phyloP scores from a whole-genome alignment of 2,113 vertebrate species.

The Phainopepla nitens region DNA sequence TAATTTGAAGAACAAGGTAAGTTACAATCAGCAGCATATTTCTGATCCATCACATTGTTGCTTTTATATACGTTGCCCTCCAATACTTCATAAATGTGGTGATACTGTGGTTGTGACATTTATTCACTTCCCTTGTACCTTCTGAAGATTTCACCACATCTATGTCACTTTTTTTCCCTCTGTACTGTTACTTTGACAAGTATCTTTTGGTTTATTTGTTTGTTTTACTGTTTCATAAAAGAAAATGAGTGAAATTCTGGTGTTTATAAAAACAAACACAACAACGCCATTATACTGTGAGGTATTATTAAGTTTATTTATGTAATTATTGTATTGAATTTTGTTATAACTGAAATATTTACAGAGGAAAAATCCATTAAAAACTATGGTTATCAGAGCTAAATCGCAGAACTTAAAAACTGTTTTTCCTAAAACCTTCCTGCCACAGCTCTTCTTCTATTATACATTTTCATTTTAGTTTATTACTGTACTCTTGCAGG shows the following conservation, averaged over 20 bases:
- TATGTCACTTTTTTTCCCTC: background rate
- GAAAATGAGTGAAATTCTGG: background rate
- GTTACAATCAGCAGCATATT: background rate
- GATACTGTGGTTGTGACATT: background rate
- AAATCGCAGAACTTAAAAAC: background rate
- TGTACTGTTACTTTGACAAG: background rate
- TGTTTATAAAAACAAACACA: background rate
- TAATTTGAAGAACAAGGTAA: background rate
- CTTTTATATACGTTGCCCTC: background rate
- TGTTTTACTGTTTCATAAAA: background rate
- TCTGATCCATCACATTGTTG: background rate
- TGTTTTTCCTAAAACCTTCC: background rate
- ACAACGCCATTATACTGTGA: background rate
- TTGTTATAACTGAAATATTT: background rate
- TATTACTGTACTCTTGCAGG: background rate
- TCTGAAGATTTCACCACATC: background rate
- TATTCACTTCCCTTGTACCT: background rate
- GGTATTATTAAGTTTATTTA: background rate
- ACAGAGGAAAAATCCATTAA: background rate
- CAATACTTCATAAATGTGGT: background rate
- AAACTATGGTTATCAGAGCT: background rate
- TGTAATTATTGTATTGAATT: background rate
- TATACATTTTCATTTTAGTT: background rate
- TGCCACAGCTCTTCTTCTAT: background rate
- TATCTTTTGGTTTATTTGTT: background rate